Evolutionary conservation across 1,140 invertebrate species (phyloP), one percentile per base, ranked within the genome.

Genomic region (Drosophila rufa): DNA sequence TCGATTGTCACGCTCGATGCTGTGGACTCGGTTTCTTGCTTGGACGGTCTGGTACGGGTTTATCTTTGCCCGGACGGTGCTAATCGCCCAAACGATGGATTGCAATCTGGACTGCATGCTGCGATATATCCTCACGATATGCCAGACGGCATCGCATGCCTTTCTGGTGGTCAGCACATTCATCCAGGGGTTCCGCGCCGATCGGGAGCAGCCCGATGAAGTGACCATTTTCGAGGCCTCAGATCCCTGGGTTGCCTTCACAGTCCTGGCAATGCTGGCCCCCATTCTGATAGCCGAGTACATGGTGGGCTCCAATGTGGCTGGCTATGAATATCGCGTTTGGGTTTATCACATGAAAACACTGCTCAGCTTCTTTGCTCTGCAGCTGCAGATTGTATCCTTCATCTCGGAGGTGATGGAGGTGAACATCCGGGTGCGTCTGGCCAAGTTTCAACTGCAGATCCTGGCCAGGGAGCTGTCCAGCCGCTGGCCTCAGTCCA

Each of bases 61-160:
- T 7, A 47, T 75, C 4, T 69, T 64, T 42, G 27, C 33, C 3
- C 17, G 11, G 0, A 59, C 60, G 1, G 3, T 68, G 1, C n/a
- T 25, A 3, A 22, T 4, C 27, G 22, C 25, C 19, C 1, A 22
- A 40, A 0, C 8, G 3, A 5, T 33, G 2, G 25, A 67, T 5
- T 84, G 85, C 42, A 17, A 45, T 17, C 43, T 90, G 2, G 86
- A 90, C 53, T 85, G 79, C 45, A n/a, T 73, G 5, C 38, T 85
- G n/a, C 17, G 62, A 1, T 30, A 67, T 1, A 40, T 57, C 6
- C 47, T 82, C n/a, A 66, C 67, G 19, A 4, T 62, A 2, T 51
- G 36, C 25, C 50, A 61, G n/a, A 80, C 79, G 0, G 1, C 42
- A 2, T 51, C 68, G 1, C 85, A 90, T 51, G 27, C 43, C 14